phyloP scores from a whole-genome alignment of 2,888 invertebrate species.

The Ectropis crepuscularia region DNA sequence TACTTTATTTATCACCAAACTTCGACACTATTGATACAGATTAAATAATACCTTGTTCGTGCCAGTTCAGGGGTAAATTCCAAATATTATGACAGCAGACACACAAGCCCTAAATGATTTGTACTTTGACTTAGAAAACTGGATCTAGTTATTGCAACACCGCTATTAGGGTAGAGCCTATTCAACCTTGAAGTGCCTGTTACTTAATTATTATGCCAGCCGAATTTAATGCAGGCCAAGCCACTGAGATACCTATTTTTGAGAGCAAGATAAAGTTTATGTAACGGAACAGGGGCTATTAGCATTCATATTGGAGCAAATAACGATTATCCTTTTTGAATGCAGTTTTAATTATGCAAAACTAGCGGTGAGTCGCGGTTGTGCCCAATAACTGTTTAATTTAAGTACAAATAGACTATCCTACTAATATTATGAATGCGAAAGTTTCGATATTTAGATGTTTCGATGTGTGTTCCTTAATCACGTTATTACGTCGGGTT shows the following conservation, averaged over 20 bases:
- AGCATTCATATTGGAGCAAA: constrained; percentile 38
- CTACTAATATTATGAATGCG: too few species aligned
- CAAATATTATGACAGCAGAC: constrained; percentile 70
- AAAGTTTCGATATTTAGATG: too few species aligned
- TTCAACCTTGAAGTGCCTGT: constrained; percentile 78
- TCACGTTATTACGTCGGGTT: too few species aligned
- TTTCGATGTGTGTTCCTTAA: too few species aligned
- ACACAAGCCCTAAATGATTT: constrained; percentile 76
- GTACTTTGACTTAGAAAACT: constrained; percentile 76
- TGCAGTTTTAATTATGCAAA: constrained; percentile 27
- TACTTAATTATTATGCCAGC: constrained; percentile 84
- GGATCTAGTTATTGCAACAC: constrained; percentile 69
- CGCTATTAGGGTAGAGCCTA: constrained; percentile 74
- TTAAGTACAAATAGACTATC: too few species aligned
- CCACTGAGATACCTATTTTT: constrained; percentile 56
- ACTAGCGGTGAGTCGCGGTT: constrained; percentile 12
- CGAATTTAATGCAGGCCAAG: constrained; percentile 69
- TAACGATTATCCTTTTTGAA: constrained; percentile 30
- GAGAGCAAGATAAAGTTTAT: constrained; percentile 48
- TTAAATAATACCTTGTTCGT: constrained; percentile 7
- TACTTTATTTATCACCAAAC: constrained; percentile 30
- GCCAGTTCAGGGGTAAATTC: constrained; percentile 59
- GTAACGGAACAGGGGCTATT: constrained; percentile 23
- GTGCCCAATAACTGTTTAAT: too few species aligned
- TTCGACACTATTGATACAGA: constrained; percentile 26